These are phyloP conservation scores for Jacana jacana DNA, from an alignment of 2,113 vertebrate genomes.

Conservation along the genomic window DNA sequence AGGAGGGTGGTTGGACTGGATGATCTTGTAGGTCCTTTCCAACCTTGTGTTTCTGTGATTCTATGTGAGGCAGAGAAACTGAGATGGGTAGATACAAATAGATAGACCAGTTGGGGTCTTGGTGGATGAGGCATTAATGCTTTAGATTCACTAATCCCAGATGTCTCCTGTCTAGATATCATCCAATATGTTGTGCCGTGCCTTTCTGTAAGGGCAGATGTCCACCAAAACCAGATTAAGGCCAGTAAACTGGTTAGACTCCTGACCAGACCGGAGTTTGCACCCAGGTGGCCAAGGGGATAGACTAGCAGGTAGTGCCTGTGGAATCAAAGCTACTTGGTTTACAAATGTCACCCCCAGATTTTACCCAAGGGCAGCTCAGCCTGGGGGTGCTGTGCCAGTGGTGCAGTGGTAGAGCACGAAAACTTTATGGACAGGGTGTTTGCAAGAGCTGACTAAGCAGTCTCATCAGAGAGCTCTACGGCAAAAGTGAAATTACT, in stretches of 20 bases:
- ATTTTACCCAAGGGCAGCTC: not conserved
- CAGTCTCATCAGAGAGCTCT: not conserved
- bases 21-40: too few relatives aligned
- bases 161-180: not conserved
- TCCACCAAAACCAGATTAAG: not conserved
- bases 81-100: not conserved
- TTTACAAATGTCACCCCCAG: not conserved
- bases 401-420: not conserved
- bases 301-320: not conserved
- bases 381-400: not conserved
- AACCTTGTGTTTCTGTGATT: too few relatives aligned
- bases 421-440: not conserved
- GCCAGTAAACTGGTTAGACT: not conserved
- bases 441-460: not conserved
- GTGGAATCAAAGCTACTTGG: not conserved
- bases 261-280: not conserved
- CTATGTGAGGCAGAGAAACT: not conserved
- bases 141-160: not conserved
- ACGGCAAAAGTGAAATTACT: not conserved
- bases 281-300: not conserved
- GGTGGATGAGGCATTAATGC: not conserved
- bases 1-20: too few relatives aligned
- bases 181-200: not conserved
- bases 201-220: not conserved
- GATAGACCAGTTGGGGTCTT: not conserved